Evolutionary conservation across 1,140 invertebrate species (phyloP).

Genomic region (Philaenus spumarius): DNA sequence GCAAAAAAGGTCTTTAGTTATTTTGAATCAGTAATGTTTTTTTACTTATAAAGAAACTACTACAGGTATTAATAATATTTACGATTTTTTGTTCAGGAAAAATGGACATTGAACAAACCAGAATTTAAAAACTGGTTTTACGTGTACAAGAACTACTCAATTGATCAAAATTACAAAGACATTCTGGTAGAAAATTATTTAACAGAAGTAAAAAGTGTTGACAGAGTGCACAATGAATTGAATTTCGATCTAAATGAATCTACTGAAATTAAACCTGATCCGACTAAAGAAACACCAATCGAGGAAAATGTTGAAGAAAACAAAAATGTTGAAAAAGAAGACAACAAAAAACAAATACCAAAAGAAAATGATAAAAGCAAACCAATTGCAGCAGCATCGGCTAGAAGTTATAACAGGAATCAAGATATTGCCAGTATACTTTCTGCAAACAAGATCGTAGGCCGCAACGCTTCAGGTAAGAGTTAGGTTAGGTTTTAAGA

Average conservation of each 20-base stretch:
- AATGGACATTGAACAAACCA: slow-evolving; percentile 40
- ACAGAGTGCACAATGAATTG: slow-evolving; percentile 8
- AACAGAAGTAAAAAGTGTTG: slow-evolving; percentile 43
- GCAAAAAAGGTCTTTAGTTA: too few relatives aligned
- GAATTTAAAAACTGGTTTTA: slow-evolving; percentile 58
- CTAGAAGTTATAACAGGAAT: background rate
- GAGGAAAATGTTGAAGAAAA: slow-evolving; percentile 4
- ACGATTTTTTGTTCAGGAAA: slow-evolving; percentile 26
- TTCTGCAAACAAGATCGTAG: slow-evolving; percentile 44
- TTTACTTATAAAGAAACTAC: too few relatives aligned
- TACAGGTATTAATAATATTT: too few relatives aligned
- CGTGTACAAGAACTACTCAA: slow-evolving; percentile 53
- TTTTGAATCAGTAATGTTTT: too few relatives aligned
- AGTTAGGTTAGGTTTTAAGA: background rate
- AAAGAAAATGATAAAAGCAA: slow-evolving; percentile 17
- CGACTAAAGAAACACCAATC: background rate
- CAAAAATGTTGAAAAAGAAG: background rate
- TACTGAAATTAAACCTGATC: background rate
- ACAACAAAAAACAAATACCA: background rate
- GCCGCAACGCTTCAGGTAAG: slow-evolving; percentile 32
- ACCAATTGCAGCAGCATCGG: slow-evolving; percentile 30
- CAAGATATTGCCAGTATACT: slow-evolving; percentile 22
- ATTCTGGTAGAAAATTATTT: slow-evolving; percentile 49
- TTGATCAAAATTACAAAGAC: slow-evolving; percentile 49
- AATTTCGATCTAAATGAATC: background rate